A percentile compares a stretch with the other conserved stretches of the same genome.
Evolutionary conservation across 2,797 vertebrate species (phyloP).

Genomic region (Spinus pinus): DNA sequence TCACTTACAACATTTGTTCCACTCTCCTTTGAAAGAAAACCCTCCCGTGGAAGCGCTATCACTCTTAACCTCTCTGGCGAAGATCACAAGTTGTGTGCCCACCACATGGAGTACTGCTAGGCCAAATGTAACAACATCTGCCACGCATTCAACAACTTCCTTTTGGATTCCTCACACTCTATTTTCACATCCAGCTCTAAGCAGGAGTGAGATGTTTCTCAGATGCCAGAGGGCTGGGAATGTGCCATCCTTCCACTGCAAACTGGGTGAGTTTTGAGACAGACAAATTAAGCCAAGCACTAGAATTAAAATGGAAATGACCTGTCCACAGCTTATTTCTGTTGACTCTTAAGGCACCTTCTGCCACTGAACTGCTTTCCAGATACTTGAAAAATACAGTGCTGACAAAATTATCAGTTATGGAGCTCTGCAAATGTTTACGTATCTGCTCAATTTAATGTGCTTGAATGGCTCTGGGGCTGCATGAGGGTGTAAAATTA

Average conservation of each 20-base stretch:
- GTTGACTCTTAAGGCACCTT: conserved; percentile 16
- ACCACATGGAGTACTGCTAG: conserved; percentile 68
- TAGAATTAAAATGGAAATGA: conserved; percentile 15
- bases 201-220: conserved; percentile 65
- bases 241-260: conserved; percentile 38
- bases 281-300: background rate
- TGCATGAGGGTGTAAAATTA: conserved; percentile 24
- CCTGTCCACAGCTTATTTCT: background rate
- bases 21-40: conserved; percentile 12
- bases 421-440: conserved; percentile 26
- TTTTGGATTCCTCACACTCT: conserved; percentile 72
- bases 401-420: conserved; percentile 18
- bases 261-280: background rate
- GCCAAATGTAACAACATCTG: conserved; percentile 78
- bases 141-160: conserved; percentile 70
- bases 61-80: conserved; percentile 56
- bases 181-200: conserved; percentile 73
- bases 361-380: background rate
- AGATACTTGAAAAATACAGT: background rate
- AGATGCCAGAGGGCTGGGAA: conserved; percentile 58
- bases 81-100: conserved; percentile 50
- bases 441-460: background rate
- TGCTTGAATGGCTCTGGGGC: background rate
- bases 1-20: conserved; percentile 7
- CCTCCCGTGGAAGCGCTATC: background rate